phyloP scores from a whole-genome alignment of 2,888 invertebrate species.

The Aelia acuminata region DNA sequence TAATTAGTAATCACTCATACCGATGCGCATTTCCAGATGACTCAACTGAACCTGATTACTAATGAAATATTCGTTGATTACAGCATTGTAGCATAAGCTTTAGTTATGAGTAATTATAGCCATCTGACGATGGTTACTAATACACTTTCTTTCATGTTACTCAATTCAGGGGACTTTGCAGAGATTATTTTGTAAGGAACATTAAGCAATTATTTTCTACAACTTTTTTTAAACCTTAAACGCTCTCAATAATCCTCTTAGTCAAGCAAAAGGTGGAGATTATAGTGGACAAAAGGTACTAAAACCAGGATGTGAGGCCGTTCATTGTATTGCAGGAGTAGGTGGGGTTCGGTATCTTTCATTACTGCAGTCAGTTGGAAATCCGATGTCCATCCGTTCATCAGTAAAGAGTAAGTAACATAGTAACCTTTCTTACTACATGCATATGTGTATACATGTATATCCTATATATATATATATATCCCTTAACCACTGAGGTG shows the following conservation, averaged over 20 bases:
- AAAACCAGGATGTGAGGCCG: conserved; percentile 24
- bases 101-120: no score
- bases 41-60: no score
- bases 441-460: no score
- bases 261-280: not conserved
- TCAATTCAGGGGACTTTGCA: not conserved
- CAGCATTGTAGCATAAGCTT: no score
- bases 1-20: no score
- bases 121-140: not conserved
- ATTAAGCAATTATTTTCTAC: not conserved
- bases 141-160: not conserved
- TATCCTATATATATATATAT: no score
- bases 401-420: not conserved
- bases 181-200: not conserved
- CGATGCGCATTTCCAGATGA: no score
- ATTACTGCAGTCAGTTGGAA: not conserved
- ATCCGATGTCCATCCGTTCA: not conserved
- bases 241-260: not conserved
- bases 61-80: no score
- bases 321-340: not conserved
- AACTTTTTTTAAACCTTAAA: not conserved
- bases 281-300: not conserved
- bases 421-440: not conserved
- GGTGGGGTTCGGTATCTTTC: not conserved
- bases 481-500: no score